Percentiles rank a stretch among this genome's conserved stretches.
Conservation (phyloP, 2,888 invertebrate genomes). For the Toxonevra muliebris region DNA sequence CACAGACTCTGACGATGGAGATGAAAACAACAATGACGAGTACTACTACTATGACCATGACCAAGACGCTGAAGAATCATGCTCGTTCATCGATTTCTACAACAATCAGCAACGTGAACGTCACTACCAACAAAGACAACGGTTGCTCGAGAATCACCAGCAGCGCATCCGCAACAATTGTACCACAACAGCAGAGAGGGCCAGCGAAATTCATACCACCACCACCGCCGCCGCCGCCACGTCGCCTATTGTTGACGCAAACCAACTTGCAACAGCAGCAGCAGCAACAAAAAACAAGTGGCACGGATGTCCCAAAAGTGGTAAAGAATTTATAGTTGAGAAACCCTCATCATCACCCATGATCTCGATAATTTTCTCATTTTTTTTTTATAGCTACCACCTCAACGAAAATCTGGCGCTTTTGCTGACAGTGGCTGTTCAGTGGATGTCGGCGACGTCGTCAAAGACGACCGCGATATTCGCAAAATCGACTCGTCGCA, state of each 20-base stretch:
- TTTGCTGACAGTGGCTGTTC: conserved; percentile 67
- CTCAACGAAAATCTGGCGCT: conserved; percentile 61
- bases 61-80: conserved; percentile 63
- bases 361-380: not conserved
- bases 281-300: conserved; percentile 36
- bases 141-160: conserved; percentile 42
- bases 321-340: conserved; percentile 39
- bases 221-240: conserved; percentile 61
- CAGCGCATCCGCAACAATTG: conserved; percentile 41
- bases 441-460: conserved; percentile 65
- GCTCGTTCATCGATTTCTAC: conserved; percentile 70
- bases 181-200: conserved; percentile 38
- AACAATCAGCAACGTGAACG: conserved; percentile 69
- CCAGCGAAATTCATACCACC: conserved; percentile 59
- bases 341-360: not conserved
- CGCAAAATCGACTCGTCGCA: conserved; percentile 31
- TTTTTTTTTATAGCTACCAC: conserved; percentile 43
- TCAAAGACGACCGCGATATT: conserved; percentile 52
- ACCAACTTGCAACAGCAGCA: conserved; percentile 56
- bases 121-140: conserved; percentile 60
- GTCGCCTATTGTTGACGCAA: conserved; percentile 62
- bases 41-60: conserved; percentile 60
- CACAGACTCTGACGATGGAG: conserved; percentile 59
- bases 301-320: conserved; percentile 43
- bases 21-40: conserved; percentile 62